Base-by-base conservation (phyloP, 2,888 invertebrate species). In the Emmelina monodactyla region DNA sequence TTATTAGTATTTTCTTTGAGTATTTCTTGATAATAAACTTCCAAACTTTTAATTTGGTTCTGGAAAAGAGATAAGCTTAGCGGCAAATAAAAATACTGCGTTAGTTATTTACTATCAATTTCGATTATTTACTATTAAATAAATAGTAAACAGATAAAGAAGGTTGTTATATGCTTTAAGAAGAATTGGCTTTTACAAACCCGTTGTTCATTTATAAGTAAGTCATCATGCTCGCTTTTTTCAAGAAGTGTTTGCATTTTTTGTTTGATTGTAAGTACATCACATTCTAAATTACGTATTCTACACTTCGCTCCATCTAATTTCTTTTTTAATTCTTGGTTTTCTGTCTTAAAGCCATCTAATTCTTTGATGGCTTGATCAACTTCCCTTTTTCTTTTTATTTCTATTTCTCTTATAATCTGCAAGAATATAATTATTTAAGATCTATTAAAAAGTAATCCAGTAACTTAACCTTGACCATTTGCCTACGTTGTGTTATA, bases 251-350 rank as follows among this genome's bases (percentile, higher is more conserved):
- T 82, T 25, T 72, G 69, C 40, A 86, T 71, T 47, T 86, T 88
- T 22, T 82, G 76, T 52, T 85, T 85, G 16, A 83, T 63, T 0
- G 68, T 70, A 1, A 68, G 68, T 10, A 82, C 58, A 40, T 91
- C 90, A 37, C 83, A 83, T 48, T 88, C 88, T 14, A 91, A 62
- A 33, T 86, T 87, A 52, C 83, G 84, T 38, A 85, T 83, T 46
- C 91, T 82, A 16, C 88, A 87, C 55, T 83, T 86, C 0, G 84
- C 67, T 0, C 84, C 86, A n/a, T 88, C 85, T 1, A 85, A 55
- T 55, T 87, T 89, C 39, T 73, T 84, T 45, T 84, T 87, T 4
- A 83, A 56, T 0, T 84, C 84, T 14, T 84, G 83, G 39, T 85
- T 67, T 16, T 84, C 82, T 2, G 62, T 55, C 53, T 83, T 85